Evolutionary conservation across 2,113 vertebrate genomes (phyloP).

Genomic region (Epinephelus cyanopodus): DNA sequence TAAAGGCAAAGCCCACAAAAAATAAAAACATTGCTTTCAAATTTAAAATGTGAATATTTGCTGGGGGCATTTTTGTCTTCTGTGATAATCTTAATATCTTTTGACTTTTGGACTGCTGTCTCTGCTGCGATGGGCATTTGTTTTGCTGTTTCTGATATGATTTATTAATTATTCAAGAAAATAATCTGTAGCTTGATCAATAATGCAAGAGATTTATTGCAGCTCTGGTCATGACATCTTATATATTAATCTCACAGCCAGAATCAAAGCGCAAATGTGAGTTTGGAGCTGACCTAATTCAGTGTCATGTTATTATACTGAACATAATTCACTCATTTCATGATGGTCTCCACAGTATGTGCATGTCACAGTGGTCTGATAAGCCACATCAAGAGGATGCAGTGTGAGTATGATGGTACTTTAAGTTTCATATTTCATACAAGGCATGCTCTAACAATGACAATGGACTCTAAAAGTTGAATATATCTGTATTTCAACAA

Average conservation of each 20-base stretch:
- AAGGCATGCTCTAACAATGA: not conserved
- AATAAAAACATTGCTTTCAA: not conserved
- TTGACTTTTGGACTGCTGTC: too few relatives aligned
- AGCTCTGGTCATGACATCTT: not conserved
- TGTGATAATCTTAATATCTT: too few relatives aligned
- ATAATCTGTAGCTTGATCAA: not conserved
- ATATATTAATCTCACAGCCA: too few relatives aligned
- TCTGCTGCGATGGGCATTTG: not conserved
- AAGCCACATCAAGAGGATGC: not conserved
- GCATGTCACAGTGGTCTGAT: constrained; percentile 28
- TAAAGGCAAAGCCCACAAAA: too few relatives aligned
- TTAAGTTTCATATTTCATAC: constrained; percentile 11
- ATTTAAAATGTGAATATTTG: not conserved
- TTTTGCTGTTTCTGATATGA: not conserved
- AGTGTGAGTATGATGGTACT: constrained; percentile 19
- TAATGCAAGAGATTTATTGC: not conserved
- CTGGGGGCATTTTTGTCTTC: not conserved
- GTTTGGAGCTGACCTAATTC: too few relatives aligned
- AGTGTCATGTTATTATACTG: too few relatives aligned
- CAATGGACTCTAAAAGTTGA: not conserved
- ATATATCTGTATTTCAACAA: not conserved
- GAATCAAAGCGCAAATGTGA: too few relatives aligned
- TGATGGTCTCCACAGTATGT: too few relatives aligned
- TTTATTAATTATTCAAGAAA: not conserved
- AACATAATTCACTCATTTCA: too few relatives aligned